A percentile compares a stretch with the other conserved stretches of the same genome.
These are phyloP conservation scores for Carabus problematicus DNA, from an alignment of 2,888 invertebrate species.

Conservation along the genomic window DNA sequence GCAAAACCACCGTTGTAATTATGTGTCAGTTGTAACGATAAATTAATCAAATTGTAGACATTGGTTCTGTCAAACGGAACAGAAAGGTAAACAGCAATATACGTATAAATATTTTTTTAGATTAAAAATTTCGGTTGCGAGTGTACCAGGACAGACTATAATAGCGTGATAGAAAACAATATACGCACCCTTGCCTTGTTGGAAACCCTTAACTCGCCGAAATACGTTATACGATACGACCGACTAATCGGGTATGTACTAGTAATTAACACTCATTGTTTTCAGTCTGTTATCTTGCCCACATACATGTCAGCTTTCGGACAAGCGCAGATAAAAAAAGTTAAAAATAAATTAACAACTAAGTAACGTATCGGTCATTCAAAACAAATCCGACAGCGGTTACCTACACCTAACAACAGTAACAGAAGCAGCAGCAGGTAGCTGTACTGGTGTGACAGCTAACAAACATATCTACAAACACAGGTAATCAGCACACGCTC, in stretches of 20 bases:
- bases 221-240: constrained; percentile 5
- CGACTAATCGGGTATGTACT: constrained; percentile 13
- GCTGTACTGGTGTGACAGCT: no score
- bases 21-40: no score
- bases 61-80: not conserved
- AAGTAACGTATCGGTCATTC: not conserved
- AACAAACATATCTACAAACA: no score
- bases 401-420: not conserved
- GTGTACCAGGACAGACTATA: constrained; percentile 24
- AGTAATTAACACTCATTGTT: constrained; percentile 16
- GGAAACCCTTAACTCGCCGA: constrained; percentile 21
- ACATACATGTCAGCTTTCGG: constrained; percentile 13
- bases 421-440: no score
- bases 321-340: not conserved
- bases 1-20: not conserved
- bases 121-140: not conserved
- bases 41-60: not conserved
- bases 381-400: constrained; percentile 1
- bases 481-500: no score
- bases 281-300: constrained; percentile 9
- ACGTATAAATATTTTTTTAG: no score
- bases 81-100: no score
- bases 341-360: constrained; percentile 4
- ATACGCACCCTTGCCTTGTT: constrained; percentile 20
- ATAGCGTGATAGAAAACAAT: constrained; percentile 32